phyloP scores from a whole-genome alignment of 2,113 vertebrate genomes.

The Capra hircus region DNA sequence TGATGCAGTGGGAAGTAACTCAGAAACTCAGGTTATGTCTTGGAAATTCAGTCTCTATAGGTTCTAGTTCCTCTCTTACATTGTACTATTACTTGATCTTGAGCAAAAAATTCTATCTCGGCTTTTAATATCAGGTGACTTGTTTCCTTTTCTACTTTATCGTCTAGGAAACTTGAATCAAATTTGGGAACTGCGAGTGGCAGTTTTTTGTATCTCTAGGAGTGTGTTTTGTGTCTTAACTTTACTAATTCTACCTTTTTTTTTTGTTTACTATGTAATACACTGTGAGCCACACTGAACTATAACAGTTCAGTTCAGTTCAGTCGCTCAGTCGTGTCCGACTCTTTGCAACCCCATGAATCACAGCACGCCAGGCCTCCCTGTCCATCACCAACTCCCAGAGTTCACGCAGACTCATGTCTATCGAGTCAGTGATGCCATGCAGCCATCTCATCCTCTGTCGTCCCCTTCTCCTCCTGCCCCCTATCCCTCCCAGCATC shows the following conservation, averaged over 20 bases:
- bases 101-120: not conserved
- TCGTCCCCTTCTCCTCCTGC: no score
- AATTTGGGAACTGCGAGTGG: not conserved
- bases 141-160: not conserved
- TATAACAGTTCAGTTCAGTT: not conserved
- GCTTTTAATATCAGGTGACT: not conserved
- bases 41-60: not conserved
- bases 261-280: not conserved
- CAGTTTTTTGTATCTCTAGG: not conserved
- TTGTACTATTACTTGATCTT: not conserved
- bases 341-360: no score
- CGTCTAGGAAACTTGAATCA: not conserved
- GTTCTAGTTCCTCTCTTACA: not conserved
- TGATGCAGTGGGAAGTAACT: not conserved
- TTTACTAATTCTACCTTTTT: constrained; percentile 1
- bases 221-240: not conserved
- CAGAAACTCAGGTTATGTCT: not conserved
- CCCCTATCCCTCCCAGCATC: no score
- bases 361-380: no score
- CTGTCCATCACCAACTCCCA: no score
- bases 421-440: no score
- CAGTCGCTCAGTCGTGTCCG: no score
- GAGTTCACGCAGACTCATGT: no score
- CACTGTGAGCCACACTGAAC: not conserved
- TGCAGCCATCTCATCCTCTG: no score